These are phyloP conservation scores for Portevinia maculata DNA, from an alignment of 2,888 invertebrate species.

Conservation along the genomic window DNA sequence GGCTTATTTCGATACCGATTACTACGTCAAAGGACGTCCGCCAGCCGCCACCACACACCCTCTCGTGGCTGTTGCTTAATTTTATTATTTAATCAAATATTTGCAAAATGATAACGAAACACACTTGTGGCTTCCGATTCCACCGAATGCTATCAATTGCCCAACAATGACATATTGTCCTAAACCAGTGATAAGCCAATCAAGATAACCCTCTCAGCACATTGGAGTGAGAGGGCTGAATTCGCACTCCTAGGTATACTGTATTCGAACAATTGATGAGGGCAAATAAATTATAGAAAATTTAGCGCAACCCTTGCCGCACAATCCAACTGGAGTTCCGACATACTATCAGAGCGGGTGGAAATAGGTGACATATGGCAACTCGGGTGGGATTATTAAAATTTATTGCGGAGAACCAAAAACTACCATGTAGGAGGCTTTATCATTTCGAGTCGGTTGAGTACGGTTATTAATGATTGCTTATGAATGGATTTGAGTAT, in stretches of 20 bases:
- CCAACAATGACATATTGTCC: constrained; percentile 59
- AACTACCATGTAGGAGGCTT: constrained; percentile 61
- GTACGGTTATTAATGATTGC: constrained; percentile 67
- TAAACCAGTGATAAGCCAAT: constrained; percentile 49
- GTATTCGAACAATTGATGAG: constrained; percentile 38
- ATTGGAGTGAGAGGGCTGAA: constrained; percentile 14
- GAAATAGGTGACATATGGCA: constrained; percentile 57
- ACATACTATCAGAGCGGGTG: not conserved
- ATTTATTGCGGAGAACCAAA: constrained; percentile 64
- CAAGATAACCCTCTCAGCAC: constrained; percentile 16
- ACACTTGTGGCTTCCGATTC: constrained; percentile 42
- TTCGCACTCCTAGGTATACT: constrained; percentile 16
- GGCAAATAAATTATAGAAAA: constrained; percentile 31
- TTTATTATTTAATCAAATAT: constrained; percentile 57
- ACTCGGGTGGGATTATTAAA: constrained; percentile 50
- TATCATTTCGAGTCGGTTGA: constrained; percentile 47
- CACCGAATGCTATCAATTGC: constrained; percentile 24
- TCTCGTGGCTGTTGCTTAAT: constrained; percentile 8
- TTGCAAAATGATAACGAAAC: constrained; percentile 44
- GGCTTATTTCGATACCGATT: not conserved
- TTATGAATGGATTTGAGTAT: constrained; percentile 59
- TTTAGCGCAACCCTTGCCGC: constrained; percentile 29
- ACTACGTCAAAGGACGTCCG: constrained; percentile 18
- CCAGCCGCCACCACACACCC: not conserved
- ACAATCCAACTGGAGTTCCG: not conserved